Evolutionary conservation across 2,113 vertebrate genomes (phyloP), one percentile per base, ranked within the genome.

Genomic region (Tetrax tetrax): DNA sequence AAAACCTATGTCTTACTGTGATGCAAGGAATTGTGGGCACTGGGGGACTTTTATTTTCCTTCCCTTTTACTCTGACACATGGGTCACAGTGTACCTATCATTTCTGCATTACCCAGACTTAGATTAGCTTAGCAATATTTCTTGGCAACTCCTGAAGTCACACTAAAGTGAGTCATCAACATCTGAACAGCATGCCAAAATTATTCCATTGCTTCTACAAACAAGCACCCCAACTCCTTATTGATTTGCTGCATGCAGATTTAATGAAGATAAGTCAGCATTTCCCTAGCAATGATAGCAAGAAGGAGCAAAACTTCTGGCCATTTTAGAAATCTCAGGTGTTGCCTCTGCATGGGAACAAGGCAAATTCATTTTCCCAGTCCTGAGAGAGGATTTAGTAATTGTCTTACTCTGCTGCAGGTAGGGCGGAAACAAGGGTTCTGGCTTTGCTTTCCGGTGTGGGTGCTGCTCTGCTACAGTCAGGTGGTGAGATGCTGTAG

Each of bases 181-280:
- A 79, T 59, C 66, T 83, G 93, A 96, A 69, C 72, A 91, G 80
- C 56, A 69, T 50, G 82, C 82, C 66, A 87, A 89, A 96, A 94
- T 50, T 31, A 74, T 91, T 83, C 94, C 0, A 10, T 76, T 92
- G 53, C 76, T 91, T 90, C 76, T 75, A 82, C 80, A 95, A 95
- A 96, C 64, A 93, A 95, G 80, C 66, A 63, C 94, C 91, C 79
- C 91, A 96, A 95, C 83, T 95, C 90, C 77, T 53, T 89, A 95
- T 95, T 88, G 93, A 97, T 94, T 93, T 92, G 28, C 64, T 94
- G 88, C 83, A 86, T 81, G 91, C 86, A 95, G 95, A 93, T 96
- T 95, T 95, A 95, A 89, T 94, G 95, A 96, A 95, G 78, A 90
- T 86, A 93, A 94, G 87, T 85, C 90, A 92, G 72, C 69, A 54